Percentiles rank a stretch among this genome's conserved stretches.
These are phyloP conservation scores for Clarias magur DNA, from an alignment of 2,113 vertebrate species.

Conservation along the genomic window DNA sequence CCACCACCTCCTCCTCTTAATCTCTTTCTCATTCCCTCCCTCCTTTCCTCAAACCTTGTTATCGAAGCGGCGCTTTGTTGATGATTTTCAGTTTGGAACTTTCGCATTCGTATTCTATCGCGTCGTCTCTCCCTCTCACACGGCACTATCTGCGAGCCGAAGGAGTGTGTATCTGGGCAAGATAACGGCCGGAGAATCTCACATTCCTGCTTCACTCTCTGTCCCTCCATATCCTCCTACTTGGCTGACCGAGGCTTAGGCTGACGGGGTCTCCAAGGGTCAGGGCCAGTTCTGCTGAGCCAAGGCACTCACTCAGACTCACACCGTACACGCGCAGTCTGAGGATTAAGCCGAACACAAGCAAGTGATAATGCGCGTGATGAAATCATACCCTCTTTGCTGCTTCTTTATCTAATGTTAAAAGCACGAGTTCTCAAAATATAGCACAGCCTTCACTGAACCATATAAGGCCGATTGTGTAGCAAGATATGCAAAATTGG, in stretches of 20 bases:
- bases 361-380: background rate
- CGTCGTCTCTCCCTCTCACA: constrained; percentile 42
- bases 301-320: background rate
- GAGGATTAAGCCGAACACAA: constrained; percentile 5
- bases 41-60: constrained; percentile 49
- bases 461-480: constrained; percentile 11
- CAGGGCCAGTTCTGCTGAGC: constrained; percentile 42
- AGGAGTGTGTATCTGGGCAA: constrained; percentile 52
- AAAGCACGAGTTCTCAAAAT: background rate
- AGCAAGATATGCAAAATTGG: constrained; percentile 15
- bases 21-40: constrained; percentile 42
- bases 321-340: background rate
- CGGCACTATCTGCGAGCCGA: constrained; percentile 43
- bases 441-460: background rate
- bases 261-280: constrained; percentile 39
- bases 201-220: constrained; percentile 47
- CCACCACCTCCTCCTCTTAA: constrained; percentile 11
- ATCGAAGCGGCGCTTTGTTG: constrained; percentile 62
- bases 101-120: constrained; percentile 56
- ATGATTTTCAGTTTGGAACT: constrained; percentile 60
- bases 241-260: constrained; percentile 40
- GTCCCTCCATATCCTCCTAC: constrained; percentile 63
- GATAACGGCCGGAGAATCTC: constrained; percentile 46
- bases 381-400: constrained; percentile 2
- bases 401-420: constrained; percentile 1